A percentile compares a stretch with the other conserved stretches of the same genome.
Conservation (phyloP, 2,797 vertebrate genomes). For the Acipenser oxyrinchus region DNA sequence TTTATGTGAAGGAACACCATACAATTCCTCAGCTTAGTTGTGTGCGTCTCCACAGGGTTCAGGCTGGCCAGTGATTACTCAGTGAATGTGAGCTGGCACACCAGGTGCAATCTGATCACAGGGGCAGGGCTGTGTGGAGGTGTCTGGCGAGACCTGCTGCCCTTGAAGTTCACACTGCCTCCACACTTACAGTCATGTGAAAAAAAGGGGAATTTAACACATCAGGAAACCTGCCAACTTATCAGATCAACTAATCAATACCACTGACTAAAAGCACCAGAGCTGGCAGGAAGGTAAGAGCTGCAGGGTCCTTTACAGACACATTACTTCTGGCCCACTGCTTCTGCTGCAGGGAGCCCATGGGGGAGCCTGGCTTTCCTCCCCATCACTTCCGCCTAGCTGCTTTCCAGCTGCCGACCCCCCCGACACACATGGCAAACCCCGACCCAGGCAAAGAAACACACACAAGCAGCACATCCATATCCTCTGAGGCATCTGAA, state of each 20-base stretch:
- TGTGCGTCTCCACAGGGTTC: neutral
- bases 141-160: constrained; percentile 4
- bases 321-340: constrained; percentile 63
- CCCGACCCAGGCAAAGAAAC: neutral
- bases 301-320: constrained; percentile 42
- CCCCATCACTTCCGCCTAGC: constrained; percentile 60
- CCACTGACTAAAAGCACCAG: constrained; percentile 71
- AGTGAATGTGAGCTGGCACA: too few species aligned
- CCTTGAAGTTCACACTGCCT: constrained; percentile 26
- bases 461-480: constrained; percentile 7
- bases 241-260: constrained; percentile 86
- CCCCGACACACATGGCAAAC: neutral
- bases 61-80: too few species aligned
- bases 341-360: constrained; percentile 43
- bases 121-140: too few species aligned
- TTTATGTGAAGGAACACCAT: constrained; percentile 54
- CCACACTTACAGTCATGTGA: constrained; percentile 37
- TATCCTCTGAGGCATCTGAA: constrained; percentile 29
- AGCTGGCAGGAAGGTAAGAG: constrained; percentile 37
- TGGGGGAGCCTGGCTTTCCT: constrained; percentile 5
- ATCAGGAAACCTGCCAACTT: constrained; percentile 65
- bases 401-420: constrained; percentile 43
- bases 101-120: too few species aligned
- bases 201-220: constrained; percentile 67
- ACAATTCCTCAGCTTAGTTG: constrained; percentile 48